A percentile compares a stretch with the other conserved stretches of the same genome.
These are phyloP conservation scores for Agapostemon virescens DNA, from an alignment of 2,888 invertebrate genomes.

Conservation along the genomic window DNA sequence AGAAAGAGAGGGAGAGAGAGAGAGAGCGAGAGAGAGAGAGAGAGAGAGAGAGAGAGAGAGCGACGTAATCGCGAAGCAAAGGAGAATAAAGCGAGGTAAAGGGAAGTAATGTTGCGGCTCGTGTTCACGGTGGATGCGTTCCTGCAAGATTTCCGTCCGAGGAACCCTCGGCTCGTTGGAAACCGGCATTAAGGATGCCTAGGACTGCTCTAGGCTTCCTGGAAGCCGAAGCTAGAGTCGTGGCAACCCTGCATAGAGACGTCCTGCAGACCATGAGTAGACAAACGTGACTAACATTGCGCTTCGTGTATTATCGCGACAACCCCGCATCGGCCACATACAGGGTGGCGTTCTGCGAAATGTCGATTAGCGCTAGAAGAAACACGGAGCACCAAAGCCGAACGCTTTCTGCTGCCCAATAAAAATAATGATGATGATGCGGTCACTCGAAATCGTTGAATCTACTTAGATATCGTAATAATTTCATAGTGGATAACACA, in stretches of 20 bases:
- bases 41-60: too few species aligned
- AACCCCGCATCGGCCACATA: slow-evolving; percentile 57
- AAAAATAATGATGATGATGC: neutral
- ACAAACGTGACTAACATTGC: slow-evolving; percentile 71
- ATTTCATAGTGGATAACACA: too few species aligned
- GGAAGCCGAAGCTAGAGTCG: slow-evolving; percentile 57
- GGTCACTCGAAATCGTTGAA: too few species aligned
- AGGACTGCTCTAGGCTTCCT: slow-evolving; percentile 62
- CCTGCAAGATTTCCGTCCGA: slow-evolving; percentile 30
- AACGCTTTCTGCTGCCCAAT: neutral
- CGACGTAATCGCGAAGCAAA: neutral
- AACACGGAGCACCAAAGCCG: neutral
- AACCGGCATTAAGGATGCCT: slow-evolving; percentile 57
- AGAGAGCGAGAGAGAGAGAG: too few species aligned
- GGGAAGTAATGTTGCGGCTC: slow-evolving; percentile 5
- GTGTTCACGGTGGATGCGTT: slow-evolving; percentile 12
- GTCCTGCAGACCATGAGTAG: slow-evolving; percentile 70
- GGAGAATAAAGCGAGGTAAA: neutral
- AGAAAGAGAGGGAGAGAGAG: too few species aligned
- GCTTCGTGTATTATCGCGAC: slow-evolving; percentile 64
- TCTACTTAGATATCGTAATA: too few species aligned
- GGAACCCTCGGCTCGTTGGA: slow-evolving; percentile 41
- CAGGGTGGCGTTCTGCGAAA: slow-evolving; percentile 56
- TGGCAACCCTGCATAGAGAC: slow-evolving; percentile 71
- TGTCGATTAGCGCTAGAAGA: neutral